A percentile compares a stretch with the other conserved stretches of the same genome.
These are phyloP conservation scores for Acromyrmex heyeri DNA, from an alignment of 1,140 invertebrate genomes.

Conservation along the genomic window DNA sequence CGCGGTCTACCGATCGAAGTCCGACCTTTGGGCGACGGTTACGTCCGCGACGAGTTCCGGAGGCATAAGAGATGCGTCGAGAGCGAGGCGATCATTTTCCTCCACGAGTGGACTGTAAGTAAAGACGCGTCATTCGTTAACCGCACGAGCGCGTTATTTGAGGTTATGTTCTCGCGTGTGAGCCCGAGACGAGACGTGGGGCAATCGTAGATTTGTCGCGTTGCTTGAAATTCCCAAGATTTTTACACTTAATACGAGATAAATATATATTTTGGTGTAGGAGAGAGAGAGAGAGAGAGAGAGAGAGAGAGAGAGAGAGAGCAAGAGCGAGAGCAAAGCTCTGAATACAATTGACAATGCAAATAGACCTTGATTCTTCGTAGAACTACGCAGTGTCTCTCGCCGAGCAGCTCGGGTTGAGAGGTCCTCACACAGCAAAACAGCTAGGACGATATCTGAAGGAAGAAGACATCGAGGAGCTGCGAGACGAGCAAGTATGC, in stretches of 20 bases:
- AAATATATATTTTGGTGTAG: no score
- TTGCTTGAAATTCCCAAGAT: no score
- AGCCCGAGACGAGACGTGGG: not conserved
- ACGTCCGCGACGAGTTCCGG: conserved; percentile 96
- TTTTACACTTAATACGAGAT: no score
- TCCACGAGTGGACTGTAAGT: conserved; percentile 96
- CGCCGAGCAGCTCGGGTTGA: conserved; percentile 91
- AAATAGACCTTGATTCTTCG: conserved; percentile 57
- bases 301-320: no score
- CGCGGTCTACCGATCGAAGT: conserved; percentile 93
- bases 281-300: no score
- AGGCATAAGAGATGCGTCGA: conserved; percentile 93
- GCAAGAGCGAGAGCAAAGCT: no score
- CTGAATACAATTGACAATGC: no score
- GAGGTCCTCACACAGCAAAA: conserved; percentile 87
- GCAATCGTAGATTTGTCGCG: not conserved
- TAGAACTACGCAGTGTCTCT: conserved; percentile 92
- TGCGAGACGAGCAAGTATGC: conserved; percentile 93
- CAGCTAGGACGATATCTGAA: conserved; percentile 89
- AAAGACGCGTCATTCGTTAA: conserved; percentile 5
- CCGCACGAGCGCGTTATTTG: not conserved
- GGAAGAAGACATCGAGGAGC: conserved; percentile 89
- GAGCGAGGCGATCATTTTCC: conserved; percentile 91
- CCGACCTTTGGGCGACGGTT: conserved; percentile 92
- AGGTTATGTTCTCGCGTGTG: conserved; percentile 35